phyloP scores from a whole-genome alignment of 1,140 invertebrate genomes.

The Lepidurus couesii region DNA sequence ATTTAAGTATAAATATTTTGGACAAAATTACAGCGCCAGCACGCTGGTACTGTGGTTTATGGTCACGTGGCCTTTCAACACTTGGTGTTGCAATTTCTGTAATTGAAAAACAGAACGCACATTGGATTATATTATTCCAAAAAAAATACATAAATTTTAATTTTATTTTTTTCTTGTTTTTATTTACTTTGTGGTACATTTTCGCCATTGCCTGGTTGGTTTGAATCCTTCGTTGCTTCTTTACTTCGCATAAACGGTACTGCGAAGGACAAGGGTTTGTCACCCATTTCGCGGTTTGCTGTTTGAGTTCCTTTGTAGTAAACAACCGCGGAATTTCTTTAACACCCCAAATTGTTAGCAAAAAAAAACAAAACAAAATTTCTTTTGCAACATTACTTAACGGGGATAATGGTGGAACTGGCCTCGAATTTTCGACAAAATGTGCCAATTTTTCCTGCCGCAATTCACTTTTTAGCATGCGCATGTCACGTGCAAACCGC shows the following conservation, averaged over 20 bases:
- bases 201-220: slow-evolving; percentile 4
- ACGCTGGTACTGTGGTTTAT: slow-evolving; percentile 3
- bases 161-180: neutral
- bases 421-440: neutral
- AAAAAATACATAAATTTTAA: neutral
- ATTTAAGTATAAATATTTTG: slow-evolving; percentile 7
- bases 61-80: slow-evolving; percentile 20
- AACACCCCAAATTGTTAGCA: neutral
- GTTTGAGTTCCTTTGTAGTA: neutral
- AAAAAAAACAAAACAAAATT: neutral
- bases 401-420: neutral
- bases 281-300: slow-evolving; percentile 1
- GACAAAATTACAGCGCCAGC: neutral
- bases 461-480: neutral
- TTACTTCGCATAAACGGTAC: neutral
- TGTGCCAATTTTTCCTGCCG: neutral
- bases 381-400: neutral
- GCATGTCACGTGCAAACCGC: neutral
- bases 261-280: neutral
- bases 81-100: slow-evolving; percentile 22
- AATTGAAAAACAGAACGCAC: neutral
- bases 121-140: slow-evolving; percentile 20
- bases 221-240: neutral
- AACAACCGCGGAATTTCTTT: neutral
- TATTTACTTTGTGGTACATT: neutral